Percentiles rank a stretch among this genome's conserved stretches.
These are phyloP conservation scores for Eupeodes latifasciatus DNA, from an alignment of 2,888 invertebrate genomes.

Conservation along the genomic window DNA sequence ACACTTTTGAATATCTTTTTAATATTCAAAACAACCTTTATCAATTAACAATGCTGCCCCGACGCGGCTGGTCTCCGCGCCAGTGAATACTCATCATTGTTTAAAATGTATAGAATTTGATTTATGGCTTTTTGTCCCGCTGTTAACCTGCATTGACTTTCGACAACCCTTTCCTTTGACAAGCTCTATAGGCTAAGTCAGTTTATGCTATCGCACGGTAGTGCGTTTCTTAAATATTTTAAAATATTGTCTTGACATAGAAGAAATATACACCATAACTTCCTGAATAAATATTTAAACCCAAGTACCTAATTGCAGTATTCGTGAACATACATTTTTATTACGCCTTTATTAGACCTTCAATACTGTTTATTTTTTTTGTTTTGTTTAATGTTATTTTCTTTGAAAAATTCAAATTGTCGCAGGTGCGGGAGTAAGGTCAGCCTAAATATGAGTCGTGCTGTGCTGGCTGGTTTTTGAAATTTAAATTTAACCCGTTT, in stretches of 20 bases:
- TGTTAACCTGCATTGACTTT: not conserved
- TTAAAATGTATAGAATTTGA: not conserved
- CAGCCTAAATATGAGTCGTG: not conserved
- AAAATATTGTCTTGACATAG: not conserved
- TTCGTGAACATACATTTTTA: conserved; percentile 26
- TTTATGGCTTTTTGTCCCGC: conserved; percentile 18
- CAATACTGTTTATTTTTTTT: not conserved
- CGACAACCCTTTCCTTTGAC: conserved; percentile 1
- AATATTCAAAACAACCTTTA: conserved; percentile 23
- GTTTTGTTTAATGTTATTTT: not conserved
- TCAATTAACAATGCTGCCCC: conserved; percentile 4
- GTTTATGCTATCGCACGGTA: conserved; percentile 21
- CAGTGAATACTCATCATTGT: not conserved
- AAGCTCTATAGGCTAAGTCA: conserved; percentile 8
- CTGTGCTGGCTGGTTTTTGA: not conserved
- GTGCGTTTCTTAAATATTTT: not conserved
- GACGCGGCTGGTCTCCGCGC: no score
- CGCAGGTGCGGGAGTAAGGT: conserved; percentile 19
- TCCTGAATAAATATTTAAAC: conserved; percentile 4
- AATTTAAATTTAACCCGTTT: conserved; percentile 22
- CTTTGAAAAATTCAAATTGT: not conserved
- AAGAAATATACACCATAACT: conserved; percentile 20
- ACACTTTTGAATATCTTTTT: not conserved
- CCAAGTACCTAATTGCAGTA: not conserved
- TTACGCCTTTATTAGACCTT: conserved; percentile 35